Percentiles rank a stretch among this genome's conserved stretches.
phyloP scores from a whole-genome alignment of 1,140 invertebrate species.

The Andrena cerasifolii region DNA sequence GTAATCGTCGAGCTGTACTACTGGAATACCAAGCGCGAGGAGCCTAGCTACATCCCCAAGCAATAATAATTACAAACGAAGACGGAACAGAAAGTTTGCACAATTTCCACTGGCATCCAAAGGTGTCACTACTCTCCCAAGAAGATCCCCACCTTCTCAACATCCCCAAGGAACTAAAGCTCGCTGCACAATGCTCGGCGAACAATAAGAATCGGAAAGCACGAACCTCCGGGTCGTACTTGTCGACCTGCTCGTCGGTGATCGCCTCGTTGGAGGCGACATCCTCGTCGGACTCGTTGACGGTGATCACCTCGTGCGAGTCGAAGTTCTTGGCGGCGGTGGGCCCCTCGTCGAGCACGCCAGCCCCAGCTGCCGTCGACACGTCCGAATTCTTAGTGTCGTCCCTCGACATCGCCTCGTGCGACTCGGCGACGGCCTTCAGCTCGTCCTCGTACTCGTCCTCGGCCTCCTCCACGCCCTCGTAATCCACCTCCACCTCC shows the following conservation, averaged over 20 bases:
- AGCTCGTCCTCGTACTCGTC: conserved; percentile 78
- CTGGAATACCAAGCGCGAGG: no score
- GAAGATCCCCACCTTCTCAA: background rate
- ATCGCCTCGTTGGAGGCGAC: conserved; percentile 68
- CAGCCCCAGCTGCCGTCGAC: conserved; percentile 20
- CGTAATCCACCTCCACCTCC: conserved; percentile 55
- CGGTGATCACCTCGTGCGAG: conserved; percentile 66
- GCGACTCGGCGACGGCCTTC: conserved; percentile 72
- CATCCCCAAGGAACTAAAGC: no score
- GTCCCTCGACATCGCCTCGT: conserved; percentile 75
- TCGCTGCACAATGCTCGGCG: background rate
- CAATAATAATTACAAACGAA: no score
- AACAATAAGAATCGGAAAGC: background rate
- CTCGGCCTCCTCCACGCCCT: conserved; percentile 38
- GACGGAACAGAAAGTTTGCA: no score
- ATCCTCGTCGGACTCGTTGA: conserved; percentile 64
- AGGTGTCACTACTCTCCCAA: no score
- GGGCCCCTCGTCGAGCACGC: background rate
- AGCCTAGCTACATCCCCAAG: no score
- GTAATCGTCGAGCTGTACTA: no score
- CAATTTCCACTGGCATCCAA: no score
- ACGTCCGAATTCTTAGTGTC: conserved; percentile 66
- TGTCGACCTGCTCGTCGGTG: conserved; percentile 54
- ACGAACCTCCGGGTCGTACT: conserved; percentile 56
- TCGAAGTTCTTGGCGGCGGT: conserved; percentile 59